phyloP scores from a whole-genome alignment of 2,797 vertebrate genomes.

The Limnodromus scolopaceus region DNA sequence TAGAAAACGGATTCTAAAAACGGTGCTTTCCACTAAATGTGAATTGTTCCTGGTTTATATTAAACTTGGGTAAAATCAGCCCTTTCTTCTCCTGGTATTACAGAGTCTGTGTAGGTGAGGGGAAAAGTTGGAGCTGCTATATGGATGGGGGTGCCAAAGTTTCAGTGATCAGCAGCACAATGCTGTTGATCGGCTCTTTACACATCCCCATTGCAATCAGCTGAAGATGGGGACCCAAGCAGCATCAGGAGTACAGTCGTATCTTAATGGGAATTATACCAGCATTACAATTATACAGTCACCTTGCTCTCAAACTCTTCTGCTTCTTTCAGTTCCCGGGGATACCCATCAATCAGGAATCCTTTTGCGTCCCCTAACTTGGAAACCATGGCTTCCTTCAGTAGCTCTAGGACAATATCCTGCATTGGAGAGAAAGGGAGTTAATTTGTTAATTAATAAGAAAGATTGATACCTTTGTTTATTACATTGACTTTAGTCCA shows the following conservation, averaged over 20 bases:
- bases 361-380: slow-evolving; percentile 77
- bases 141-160: neutral
- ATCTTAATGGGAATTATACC: neutral
- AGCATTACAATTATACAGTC: neutral
- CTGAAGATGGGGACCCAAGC: neutral
- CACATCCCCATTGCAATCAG: fast-evolving
- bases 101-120: neutral
- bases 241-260: neutral
- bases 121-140: neutral
- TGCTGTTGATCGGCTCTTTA: neutral
- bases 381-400: slow-evolving; percentile 85
- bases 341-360: slow-evolving; percentile 89
- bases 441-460: neutral
- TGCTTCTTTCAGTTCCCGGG: slow-evolving; percentile 87
- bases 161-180: neutral
- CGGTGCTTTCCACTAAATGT: neutral
- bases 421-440: slow-evolving; percentile 58
- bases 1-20: neutral
- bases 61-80: neutral
- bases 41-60: neutral
- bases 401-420: slow-evolving; percentile 85
- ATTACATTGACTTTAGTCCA: neutral
- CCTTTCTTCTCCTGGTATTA: neutral
- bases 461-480: neutral
- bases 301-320: slow-evolving; percentile 90